Evolutionary conservation across 2,797 vertebrate genomes (phyloP), one percentile per base, ranked within the genome.

Genomic region (Scolopax rusticola): DNA sequence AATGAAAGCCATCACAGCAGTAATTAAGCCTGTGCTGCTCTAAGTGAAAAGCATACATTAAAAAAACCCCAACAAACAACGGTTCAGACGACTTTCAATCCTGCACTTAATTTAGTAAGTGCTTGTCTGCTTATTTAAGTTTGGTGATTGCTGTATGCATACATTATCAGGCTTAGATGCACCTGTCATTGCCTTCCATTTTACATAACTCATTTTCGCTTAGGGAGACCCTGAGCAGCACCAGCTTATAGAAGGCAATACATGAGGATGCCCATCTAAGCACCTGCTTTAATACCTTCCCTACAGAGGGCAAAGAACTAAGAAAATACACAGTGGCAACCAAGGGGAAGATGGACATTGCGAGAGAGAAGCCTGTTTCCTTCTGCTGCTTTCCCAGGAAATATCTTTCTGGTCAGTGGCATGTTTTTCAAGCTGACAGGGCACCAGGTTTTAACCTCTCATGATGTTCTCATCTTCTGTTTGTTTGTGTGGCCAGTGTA

Each of bases 11-110:
- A 25, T 56, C 41, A 70, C 32, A 93, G 76, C 65, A 83, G 77
- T 56, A 65, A 68, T 41, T 59, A 57, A 64, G 48, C 70, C 90
- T 83, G 50, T 8, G 54, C 80, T 91, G 61, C 53, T 69, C 83
- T 96, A 91, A 89, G 71, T 61, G 77, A 95, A 95, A 60, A 36
- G 70, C 83, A 68, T 40, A 27, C 61, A 84, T 94, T 82, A n/a
- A 5, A 60, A 32, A 70, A 30, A 9, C 17, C 43, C 43, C 41
- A 1, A 17, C 6, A 61, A 48, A n/a, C 21, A 89, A 91, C 60
- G 16, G 36, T 60, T 47, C 73, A 82, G 85, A 87, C 54, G 28
- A 61, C 56, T 41, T 84, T 56, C 50, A 43, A 67, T 65, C 57
- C 68, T 68, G 48, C n/a, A 36, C 30, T 63, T 53, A 47, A 50